Conservation (phyloP, 2,797 vertebrate species). For the Enteromius fasciolatus region DNA sequence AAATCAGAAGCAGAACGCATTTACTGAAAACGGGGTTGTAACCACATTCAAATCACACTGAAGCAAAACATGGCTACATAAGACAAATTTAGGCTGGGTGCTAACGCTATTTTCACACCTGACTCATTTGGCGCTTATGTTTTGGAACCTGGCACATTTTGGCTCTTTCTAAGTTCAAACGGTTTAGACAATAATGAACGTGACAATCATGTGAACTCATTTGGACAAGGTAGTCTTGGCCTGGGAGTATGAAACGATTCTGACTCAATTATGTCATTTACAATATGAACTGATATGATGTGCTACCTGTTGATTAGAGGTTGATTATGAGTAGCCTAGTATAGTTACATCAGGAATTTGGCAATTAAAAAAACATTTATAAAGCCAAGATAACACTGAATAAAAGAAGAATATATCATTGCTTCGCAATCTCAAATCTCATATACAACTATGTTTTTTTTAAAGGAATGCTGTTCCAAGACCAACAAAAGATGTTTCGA, state of each 20-base stretch:
- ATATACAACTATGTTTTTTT: not conserved
- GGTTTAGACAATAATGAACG: not conserved
- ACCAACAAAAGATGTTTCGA: not conserved
- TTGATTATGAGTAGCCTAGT: constrained; percentile 8
- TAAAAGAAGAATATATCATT: not conserved
- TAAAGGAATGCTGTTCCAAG: not conserved
- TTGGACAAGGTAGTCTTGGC: not conserved
- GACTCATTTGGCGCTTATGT: not conserved
- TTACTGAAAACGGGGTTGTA: not conserved
- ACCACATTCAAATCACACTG: not conserved
- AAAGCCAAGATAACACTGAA: not conserved
- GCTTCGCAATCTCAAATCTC: not conserved
- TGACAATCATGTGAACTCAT: not conserved
- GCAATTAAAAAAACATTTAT: not conserved
- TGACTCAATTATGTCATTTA: not conserved
- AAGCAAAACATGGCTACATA: not conserved
- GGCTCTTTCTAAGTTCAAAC: not conserved
- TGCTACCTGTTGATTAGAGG: not conserved
- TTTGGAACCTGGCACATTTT: not conserved
- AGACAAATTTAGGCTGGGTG: not conserved
- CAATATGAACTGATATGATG: not conserved
- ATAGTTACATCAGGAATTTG: constrained; percentile 4
- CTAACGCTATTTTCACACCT: not conserved
- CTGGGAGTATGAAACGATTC: not conserved
- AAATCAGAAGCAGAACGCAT: not conserved